Evolutionary conservation across 2,888 invertebrate genomes (phyloP), one percentile per base, ranked within the genome.

Genomic region (Eupeodes luniger): DNA sequence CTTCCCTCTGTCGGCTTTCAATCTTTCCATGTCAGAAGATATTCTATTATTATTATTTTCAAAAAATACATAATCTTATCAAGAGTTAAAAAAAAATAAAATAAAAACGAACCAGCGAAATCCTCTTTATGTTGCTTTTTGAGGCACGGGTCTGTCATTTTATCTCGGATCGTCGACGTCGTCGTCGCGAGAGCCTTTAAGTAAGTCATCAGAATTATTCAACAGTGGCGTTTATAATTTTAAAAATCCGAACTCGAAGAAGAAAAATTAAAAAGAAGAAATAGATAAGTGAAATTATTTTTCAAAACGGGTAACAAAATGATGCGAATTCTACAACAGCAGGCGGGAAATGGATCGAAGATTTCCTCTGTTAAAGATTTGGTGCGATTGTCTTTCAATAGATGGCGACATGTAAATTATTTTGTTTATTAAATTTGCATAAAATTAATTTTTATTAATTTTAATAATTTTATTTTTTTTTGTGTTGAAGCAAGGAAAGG

Each of bases 401-500:
- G 93, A 89, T 92, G 91, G 89, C 93, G 93, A 72, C 93, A 93
- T 90, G 93, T 93, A 91, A 92, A 92, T 91, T 69, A 16, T 27
- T 64, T 70, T 44, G 6, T 49, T 57, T 27, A 27, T 27, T 40
- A 12, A 47, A 47, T 47, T 47, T 47, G 9, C 47, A 44, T 44
- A 44, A 44, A 44, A 5, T 12, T 12, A 55, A 4, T 64, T 64
- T 4, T 62, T 14, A 44, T 59, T 34, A 2, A 59, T 27, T 66
- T 66, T 66, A 51, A 36, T 10, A 36, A 61, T 11, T 55, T 66
- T 44, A 11, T 16, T 55, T 44, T 4, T 69, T 66, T 90, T 59
- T 83, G 27, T 91, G 91, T 92, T 90, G 64, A 91, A 96, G 94
- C 94, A 94, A 89, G 96, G 95, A 12, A 96, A 96, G 91, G 95